Base-by-base conservation (phyloP, 2,113 vertebrate genomes). In the Halcyon senegalensis region DNA sequence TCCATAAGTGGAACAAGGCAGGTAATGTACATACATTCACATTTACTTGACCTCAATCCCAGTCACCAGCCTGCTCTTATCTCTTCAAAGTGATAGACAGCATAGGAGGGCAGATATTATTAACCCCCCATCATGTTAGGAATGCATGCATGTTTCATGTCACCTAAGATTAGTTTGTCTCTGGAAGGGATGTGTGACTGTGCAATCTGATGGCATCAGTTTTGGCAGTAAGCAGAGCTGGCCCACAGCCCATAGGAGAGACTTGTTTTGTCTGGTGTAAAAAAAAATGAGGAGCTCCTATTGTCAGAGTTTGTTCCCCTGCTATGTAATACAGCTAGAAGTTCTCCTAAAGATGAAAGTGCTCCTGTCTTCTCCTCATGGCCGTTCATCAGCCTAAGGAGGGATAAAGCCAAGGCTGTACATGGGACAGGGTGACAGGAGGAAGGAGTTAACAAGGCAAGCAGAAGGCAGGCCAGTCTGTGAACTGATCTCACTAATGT, bases 401-500 rank as follows among this genome's bases (percentile, higher is more conserved):
- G 10, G 33, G 16, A 53, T 56, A 68, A 75, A 60, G 14, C 53
- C 4, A 1, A 79, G 35, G 33, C 43, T 68, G 8, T 44, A 20
- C 0, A 0, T 24, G 16, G 39, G 50, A 51, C 67, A n/a, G 4
- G 0, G 16, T 83, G 51, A 53, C 79, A 89, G 56, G 12, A 41
- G 3, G 12, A 89, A 87, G 58, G 69, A 87, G 92, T 94, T 92
- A 95, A 96, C 16, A 80, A 53, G 58, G 60, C 33, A 82, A 96
- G 68, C 80, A 96, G 90, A 96, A 95, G 55, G 76, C 82, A 94
- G 51, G 25, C 17, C 51, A 77, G 43, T 46, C 79, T 68, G 69
- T 60, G 86, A 74, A 77, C 33, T 88, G 86, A 84, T 90, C 56
- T 86, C 56, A 39, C 51, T 95, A 92, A 91, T 79, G 53, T 96